Conservation (phyloP, 2,113 vertebrate species). For the Sander lucioperca region DNA sequence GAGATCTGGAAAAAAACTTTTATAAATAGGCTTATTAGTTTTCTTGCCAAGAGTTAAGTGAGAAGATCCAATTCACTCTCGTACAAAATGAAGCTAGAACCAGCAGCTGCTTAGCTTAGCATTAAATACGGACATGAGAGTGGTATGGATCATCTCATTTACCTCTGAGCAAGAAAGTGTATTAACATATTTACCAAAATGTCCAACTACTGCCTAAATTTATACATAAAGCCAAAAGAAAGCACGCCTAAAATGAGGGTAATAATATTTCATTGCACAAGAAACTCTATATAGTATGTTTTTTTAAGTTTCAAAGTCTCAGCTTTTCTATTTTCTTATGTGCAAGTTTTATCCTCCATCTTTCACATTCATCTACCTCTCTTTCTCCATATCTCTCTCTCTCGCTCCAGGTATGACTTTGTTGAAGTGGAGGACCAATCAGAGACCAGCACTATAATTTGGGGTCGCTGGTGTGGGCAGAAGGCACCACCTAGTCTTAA, state of each 20-base stretch:
- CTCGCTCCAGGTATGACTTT: conserved; percentile 91
- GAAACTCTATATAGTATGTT: neutral
- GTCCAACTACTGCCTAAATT: neutral
- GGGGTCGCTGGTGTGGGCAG: conserved; percentile 97
- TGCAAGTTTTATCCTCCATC: neutral
- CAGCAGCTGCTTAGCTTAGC: neutral
- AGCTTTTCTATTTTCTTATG: neutral
- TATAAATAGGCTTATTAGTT: neutral
- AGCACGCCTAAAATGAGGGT: neutral
- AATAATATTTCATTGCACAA: neutral
- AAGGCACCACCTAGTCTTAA: conserved; percentile 90
- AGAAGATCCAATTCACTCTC: neutral
- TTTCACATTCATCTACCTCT: conserved; percentile 1
- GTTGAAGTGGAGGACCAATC: conserved; percentile 95
- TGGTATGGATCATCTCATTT: neutral
- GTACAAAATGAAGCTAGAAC: neutral
- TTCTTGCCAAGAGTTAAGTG: neutral
- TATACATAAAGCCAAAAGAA: neutral
- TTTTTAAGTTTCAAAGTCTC: neutral
- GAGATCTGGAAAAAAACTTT: neutral
- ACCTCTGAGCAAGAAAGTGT: neutral
- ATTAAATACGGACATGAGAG: too few species aligned
- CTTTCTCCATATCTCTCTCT: neutral
- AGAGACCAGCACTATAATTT: conserved; percentile 91
- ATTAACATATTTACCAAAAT: neutral